Base-by-base conservation (phyloP, 2,797 vertebrate species). In the Hirundo rustica region DNA sequence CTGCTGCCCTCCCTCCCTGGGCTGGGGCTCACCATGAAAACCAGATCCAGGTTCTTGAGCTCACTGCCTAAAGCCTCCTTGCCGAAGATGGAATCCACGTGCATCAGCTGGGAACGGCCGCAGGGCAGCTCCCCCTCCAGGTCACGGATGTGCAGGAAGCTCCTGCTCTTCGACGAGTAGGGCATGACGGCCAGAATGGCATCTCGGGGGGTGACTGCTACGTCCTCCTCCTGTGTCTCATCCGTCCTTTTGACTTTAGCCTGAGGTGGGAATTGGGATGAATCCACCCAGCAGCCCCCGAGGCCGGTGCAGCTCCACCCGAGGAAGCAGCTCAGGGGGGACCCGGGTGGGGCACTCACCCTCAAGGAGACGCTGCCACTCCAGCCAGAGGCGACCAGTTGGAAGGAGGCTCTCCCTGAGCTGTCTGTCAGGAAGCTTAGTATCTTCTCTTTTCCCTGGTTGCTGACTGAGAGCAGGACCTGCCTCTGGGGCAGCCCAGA, bases 351-450 rank as follows among this genome's bases (percentile, higher is more conserved):
- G 20, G 12, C 61, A 36, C 77, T 53, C 4, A 93, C 94, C 0
- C 0, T 0, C 68, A 95, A 12, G 13, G 0, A 7, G 34, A 92
- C 73, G 0, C 0, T 0, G 6, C 0, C 0, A 2, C 7, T 30
- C 92, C 92, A 95, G 2, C 7, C 70, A 74, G 89, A 77, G 34
- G 74, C 2, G 5, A 77, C 74, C 86, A 93, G 65, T 55, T 70
- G 15, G 1, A 95, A 87, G 55, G 66, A 48, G 21, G 74, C 86
- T 85, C 55, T 92, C 38, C 94, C 94, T 0, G 14, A 44, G 14
- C n/a, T 6, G 3, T 92, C 92, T 0, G 34, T 92, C 27, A 15
- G 6, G 13, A 95, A 22, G 25, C 27, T 53, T 4, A 65, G 65
- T 11, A 5, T 30, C 21, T 44, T 13, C 16, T 3, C 8, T 29